These are phyloP conservation scores for Ctenochaetus hawaiiensis DNA, from an alignment of 2,797 vertebrate genomes.

Conservation along the genomic window DNA sequence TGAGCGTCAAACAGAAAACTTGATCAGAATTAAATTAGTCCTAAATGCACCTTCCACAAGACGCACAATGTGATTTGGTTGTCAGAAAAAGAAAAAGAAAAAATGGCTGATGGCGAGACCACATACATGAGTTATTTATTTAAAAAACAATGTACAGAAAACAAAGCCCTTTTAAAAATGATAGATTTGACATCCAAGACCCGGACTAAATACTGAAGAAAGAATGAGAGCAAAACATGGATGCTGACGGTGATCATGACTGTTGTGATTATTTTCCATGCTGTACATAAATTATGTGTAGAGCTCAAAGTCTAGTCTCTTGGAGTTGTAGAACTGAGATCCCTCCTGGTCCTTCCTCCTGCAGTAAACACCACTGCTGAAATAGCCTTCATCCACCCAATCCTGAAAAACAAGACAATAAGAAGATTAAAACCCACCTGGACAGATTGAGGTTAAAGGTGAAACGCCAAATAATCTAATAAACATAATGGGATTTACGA, in stretches of 20 bases:
- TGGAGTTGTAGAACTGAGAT: slow-evolving; percentile 93
- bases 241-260: neutral
- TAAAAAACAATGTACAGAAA: slow-evolving; percentile 70
- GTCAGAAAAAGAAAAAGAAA: neutral
- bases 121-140: slow-evolving; percentile 70
- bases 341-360: slow-evolving; percentile 87
- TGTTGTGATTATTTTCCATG: neutral
- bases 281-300: slow-evolving; percentile 84
- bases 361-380: slow-evolving; percentile 92
- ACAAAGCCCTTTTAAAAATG: slow-evolving; percentile 45
- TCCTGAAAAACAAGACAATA: slow-evolving; percentile 80
- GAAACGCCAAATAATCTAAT: slow-evolving; percentile 16
- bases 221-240: slow-evolving; percentile 15
- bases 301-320: slow-evolving; percentile 92
- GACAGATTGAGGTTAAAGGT: slow-evolving; percentile 34
- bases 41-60: neutral
- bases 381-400: slow-evolving; percentile 94
- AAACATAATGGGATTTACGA: slow-evolving; percentile 28
- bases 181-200: slow-evolving; percentile 28
- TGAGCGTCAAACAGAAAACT: neutral
- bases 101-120: slow-evolving; percentile 5
- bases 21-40: neutral
- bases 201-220: slow-evolving; percentile 5
- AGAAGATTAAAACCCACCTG: slow-evolving; percentile 59
- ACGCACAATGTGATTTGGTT: neutral